phyloP scores from a whole-genome alignment of 2,888 invertebrate genomes.

The Cheilosia vernalis region DNA sequence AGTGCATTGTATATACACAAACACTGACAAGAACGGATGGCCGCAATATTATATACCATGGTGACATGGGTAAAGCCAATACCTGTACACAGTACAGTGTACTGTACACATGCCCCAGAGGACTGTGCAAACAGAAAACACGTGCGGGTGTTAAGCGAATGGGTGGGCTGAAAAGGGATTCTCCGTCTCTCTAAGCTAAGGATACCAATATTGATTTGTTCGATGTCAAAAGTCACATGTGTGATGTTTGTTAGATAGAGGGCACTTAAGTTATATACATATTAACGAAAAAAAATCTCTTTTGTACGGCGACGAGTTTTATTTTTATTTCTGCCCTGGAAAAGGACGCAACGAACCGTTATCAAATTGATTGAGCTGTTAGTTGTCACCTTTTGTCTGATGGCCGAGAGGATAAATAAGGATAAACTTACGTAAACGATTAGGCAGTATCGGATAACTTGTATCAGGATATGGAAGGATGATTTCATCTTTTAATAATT shows the following conservation, averaged over 20 bases:
- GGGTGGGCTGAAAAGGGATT: constrained; percentile 22
- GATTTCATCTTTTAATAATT: constrained; percentile 42
- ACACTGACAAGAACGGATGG: constrained; percentile 17
- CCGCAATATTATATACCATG: constrained; percentile 10
- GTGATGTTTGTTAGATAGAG: constrained; percentile 24
- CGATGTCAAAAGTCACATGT: constrained; percentile 62
- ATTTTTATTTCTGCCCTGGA: background rate
- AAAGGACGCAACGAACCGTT: constrained; percentile 52
- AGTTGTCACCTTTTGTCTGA: constrained; percentile 64
- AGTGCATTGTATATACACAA: constrained; percentile 51
- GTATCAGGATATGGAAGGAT: constrained; percentile 19
- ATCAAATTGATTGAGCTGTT: constrained; percentile 68
- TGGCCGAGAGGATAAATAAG: constrained; percentile 59
- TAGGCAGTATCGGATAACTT: constrained; percentile 35
- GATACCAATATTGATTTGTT: constrained; percentile 66
- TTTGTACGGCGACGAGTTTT: background rate
- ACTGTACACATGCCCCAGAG: background rate
- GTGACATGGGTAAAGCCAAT: constrained; percentile 62
- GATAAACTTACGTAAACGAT: constrained; percentile 58
- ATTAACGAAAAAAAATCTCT: background rate
- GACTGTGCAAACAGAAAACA: constrained; percentile 33
- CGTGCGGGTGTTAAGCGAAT: background rate
- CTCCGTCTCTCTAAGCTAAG: background rate
- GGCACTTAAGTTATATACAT: background rate
- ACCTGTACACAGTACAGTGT: background rate